Evolutionary conservation across 2,888 invertebrate species (phyloP).

Genomic region (Lithophane ornitopus): DNA sequence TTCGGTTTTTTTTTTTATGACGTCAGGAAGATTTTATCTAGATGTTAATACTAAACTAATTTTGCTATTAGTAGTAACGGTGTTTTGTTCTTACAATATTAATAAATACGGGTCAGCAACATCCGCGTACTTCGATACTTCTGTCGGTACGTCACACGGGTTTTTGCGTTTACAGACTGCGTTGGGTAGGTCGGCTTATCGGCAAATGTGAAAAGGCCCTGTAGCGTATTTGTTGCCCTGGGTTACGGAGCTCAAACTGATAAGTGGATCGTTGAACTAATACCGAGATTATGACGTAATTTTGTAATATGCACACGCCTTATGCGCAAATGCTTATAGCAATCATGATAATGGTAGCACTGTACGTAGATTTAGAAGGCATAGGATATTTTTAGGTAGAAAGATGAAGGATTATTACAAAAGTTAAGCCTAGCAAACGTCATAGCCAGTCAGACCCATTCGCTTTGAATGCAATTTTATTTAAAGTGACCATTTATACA

Average conservation of each 20-base stretch:
- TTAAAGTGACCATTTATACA: background rate
- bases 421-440: slow-evolving; percentile 9
- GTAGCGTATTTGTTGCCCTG: slow-evolving; percentile 65
- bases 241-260: slow-evolving; percentile 74
- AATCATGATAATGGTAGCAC: slow-evolving; percentile 34
- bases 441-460: background rate
- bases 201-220: slow-evolving; percentile 49
- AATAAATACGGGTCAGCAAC: background rate
- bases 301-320: slow-evolving; percentile 64
- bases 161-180: slow-evolving; percentile 14
- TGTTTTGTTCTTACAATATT: background rate
- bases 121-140: background rate
- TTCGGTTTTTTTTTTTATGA: no score
- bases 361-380: slow-evolving; percentile 5
- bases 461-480: background rate
- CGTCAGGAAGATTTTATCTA: background rate
- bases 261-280: slow-evolving; percentile 71
- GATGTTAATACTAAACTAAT: background rate
- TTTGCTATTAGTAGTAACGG: background rate
- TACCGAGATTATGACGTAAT: slow-evolving; percentile 70
- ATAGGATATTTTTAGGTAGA: slow-evolving; percentile 8
- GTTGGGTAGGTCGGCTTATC: slow-evolving; percentile 48
- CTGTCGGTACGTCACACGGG: background rate
- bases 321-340: slow-evolving; percentile 53
- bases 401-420: slow-evolving; percentile 1